Base-by-base conservation (phyloP, 2,113 vertebrate species). In the Platichthys stellatus region DNA sequence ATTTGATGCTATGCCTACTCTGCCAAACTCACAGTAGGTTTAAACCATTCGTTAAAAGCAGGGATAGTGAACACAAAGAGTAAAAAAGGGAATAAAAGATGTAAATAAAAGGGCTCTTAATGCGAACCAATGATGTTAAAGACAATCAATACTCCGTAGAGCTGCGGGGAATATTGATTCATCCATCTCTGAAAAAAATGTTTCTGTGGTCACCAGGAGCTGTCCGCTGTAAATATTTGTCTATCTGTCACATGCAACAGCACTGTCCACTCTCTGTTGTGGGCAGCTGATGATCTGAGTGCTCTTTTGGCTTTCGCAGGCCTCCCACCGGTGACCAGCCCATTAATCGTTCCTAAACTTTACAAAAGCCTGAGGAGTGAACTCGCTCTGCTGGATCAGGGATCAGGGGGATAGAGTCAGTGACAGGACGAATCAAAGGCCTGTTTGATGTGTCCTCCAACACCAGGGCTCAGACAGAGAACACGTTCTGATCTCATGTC, bases 371-470 rank as follows among this genome's bases (percentile, higher is more conserved):
- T 0, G 20, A 65, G 24, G 69, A 68, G 40, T 7, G 2, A 67
- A 57, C 47, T 15, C 40, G 58, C 59, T 73, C 54, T 57, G 20
- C 43, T 78, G 69, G 40, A 74, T 70, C 28, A 26, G 40, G 45
- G 18, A 82, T 78, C 74, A 70, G 38, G 49, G 78, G 62, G 63
- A 78, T 71, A 62, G 84, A 74, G 28, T 72, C 67, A 20, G 38
- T 43, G 72, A 85, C 82, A 69, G 51, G 54, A 72, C 40, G 43
- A 75, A 84, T 86, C 87, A 90, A 76, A 89, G 60, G 59, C 63
- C 20, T 74, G 79, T 90, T 88, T 88, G 76, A 85, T 84, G 80
- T 84, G 73, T 58, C 82, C 78, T 74, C 73, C 75, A 68, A 21
- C 35, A 53, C 69, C 0, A 71, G 68, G 81, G 75, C 80, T 80